phyloP scores from a whole-genome alignment of 2,888 invertebrate genomes.

The Corythucha ciliata region DNA sequence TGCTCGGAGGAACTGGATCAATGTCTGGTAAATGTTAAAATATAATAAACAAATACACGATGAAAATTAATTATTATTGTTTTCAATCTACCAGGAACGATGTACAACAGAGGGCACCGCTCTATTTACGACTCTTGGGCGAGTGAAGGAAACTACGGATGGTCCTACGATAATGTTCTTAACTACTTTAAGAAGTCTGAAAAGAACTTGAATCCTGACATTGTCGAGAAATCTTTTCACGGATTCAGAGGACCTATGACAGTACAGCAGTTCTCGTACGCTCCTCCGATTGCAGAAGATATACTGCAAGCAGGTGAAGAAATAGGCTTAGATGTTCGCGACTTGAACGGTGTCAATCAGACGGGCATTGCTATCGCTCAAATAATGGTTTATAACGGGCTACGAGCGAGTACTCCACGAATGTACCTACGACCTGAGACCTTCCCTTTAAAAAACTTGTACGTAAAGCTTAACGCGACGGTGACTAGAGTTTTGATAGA shows the following conservation, averaged over 20 bases:
- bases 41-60: too few relatives aligned
- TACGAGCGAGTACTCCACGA: constrained; percentile 44
- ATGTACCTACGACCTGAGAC: constrained; percentile 45
- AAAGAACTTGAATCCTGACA: constrained; percentile 40
- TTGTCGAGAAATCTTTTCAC: constrained; percentile 42
- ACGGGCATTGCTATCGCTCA: constrained; percentile 36
- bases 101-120: constrained; percentile 51
- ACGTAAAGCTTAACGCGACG: constrained; percentile 44
- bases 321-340: constrained; percentile 41
- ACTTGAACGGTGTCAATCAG: constrained; percentile 39
- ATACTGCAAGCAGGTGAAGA: constrained; percentile 41
- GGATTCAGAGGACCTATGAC: constrained; percentile 41
- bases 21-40: constrained; percentile 29
- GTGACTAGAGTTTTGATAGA: constrained; percentile 48
- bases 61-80: too few relatives aligned
- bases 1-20: constrained; percentile 36
- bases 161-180: constrained; percentile 44
- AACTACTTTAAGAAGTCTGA: constrained; percentile 43
- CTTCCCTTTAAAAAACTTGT: constrained; percentile 39
- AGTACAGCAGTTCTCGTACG: constrained; percentile 42
- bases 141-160: constrained; percentile 47
- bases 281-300: constrained; percentile 40
- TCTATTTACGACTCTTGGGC: constrained; percentile 64
- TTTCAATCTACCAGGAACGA: constrained; percentile 49
- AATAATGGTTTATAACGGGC: constrained; percentile 36